Evolutionary conservation across 2,888 invertebrate species (phyloP), one percentile per base, ranked within the genome.

Genomic region (Mimumesa dahlbomi): DNA sequence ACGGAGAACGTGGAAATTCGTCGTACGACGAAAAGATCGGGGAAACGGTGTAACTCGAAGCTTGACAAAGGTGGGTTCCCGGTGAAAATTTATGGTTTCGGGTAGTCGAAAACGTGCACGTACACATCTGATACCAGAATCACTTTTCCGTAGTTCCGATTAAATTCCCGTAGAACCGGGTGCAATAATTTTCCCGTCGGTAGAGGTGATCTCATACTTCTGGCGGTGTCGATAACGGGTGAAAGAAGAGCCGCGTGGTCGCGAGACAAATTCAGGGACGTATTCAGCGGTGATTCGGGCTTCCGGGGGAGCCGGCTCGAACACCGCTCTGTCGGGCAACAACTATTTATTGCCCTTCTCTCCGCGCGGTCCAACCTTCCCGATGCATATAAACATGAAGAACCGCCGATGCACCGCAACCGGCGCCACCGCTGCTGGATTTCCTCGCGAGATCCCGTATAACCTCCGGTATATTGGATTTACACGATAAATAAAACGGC

Each of bases 361-460:
- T 64, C 18, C 59, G 18, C 43, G 56, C 48, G 64, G 66, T 67
- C 54, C 54, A 38, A 52, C 49, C 57, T 56, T 31, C 66, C 57
- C 69, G 66, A 66, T 82, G 77, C 73, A 82, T 82, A 81, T 82
- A 82, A 81, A 81, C 81, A 77, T 75, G 82, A 79, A 73, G 79
- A 72, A 79, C 56, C 56, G 34, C 40, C 52, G 65, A 29, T 36
- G 56, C 38, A n/a, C 43, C 48, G 52, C 61, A 53, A 54, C 43
- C 40, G 49, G 29, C 59, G 46, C 54, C 50, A 64, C 49, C 46
- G 29, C n/a, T n/a, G 11, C 9, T 52, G 59, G 65, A 62, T 68
- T 75, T 70, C 62, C n/a, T 42, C 48, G 5, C 25, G 18, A 52
- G 18, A 65, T 53, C 54, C 58, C 22, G 52, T n/a, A 11, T 48